Conservation (phyloP, 2,888 invertebrate genomes). For the Drosophila mercatorum region DNA sequence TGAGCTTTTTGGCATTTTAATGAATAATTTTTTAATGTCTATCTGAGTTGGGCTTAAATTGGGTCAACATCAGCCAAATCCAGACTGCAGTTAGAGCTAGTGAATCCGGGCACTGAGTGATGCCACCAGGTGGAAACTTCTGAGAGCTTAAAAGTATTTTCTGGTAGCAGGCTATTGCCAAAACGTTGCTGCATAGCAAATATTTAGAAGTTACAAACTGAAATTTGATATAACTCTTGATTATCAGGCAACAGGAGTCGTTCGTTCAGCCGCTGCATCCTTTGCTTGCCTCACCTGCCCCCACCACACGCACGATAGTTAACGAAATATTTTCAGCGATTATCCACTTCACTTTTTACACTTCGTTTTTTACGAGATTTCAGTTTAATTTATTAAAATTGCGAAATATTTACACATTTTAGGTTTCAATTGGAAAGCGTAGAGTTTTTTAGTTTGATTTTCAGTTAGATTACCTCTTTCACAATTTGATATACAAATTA, state of each 20-base stretch:
- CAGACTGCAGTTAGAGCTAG: slow-evolving; percentile 13
- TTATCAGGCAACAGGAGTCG: no score
- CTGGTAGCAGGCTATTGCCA: background rate
- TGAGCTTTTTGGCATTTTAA: slow-evolving; percentile 51
- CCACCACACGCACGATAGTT: background rate
- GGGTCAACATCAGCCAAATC: slow-evolving; percentile 38
- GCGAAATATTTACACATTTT: slow-evolving; percentile 10
- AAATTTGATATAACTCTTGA: background rate
- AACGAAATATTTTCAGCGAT: background rate
- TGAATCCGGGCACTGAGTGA: background rate
- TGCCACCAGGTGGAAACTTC: background rate
- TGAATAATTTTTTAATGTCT: slow-evolving; percentile 70
- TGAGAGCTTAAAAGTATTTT: background rate
- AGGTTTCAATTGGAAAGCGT: slow-evolving; percentile 12
- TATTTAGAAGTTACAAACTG: background rate
- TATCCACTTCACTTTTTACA: background rate
- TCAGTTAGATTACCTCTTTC: slow-evolving; percentile 1
- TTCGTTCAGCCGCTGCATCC: no score
- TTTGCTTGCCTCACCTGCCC: no score
- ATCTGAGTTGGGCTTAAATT: slow-evolving; percentile 32
- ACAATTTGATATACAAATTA: background rate
- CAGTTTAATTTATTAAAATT: background rate
- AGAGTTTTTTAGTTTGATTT: background rate
- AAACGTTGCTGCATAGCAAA: background rate
- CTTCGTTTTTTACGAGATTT: background rate